These are phyloP conservation scores for Spialia ferax DNA, from an alignment of 2,888 invertebrate genomes.

Conservation along the genomic window DNA sequence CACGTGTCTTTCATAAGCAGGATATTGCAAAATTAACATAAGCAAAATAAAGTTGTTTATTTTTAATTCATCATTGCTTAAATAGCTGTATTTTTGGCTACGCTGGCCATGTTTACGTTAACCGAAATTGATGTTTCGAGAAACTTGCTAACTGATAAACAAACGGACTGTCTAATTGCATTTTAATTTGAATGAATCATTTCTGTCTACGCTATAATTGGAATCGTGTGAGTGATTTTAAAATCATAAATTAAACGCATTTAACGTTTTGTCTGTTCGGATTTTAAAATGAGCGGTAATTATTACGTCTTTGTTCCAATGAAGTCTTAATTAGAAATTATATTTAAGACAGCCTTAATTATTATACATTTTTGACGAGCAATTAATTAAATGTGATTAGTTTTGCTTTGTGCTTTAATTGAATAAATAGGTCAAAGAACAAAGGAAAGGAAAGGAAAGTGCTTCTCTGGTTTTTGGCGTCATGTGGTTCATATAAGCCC, in stretches of 20 bases:
- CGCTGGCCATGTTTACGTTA: neutral
- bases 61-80: slow-evolving; percentile 1
- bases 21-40: neutral
- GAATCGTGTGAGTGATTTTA: neutral
- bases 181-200: neutral
- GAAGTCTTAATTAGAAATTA: slow-evolving; percentile 4
- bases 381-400: neutral
- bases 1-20: neutral
- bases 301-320: neutral
- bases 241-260: neutral
- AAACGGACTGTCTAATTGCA: slow-evolving; percentile 8
- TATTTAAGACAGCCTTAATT: neutral
- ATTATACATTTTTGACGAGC: neutral
- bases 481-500: too few species aligned
- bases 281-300: neutral
- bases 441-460: too few species aligned
- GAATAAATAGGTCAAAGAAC: too few species aligned
- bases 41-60: slow-evolving; percentile 5
- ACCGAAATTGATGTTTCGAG: slow-evolving; percentile 1
- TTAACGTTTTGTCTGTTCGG: too few species aligned
- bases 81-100: neutral
- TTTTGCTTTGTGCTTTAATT: neutral
- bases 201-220: neutral
- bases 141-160: slow-evolving; percentile 11
- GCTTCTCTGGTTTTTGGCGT: too few species aligned